Conservation (phyloP, 2,888 invertebrate genomes). For the Tenthredo mesomela region DNA sequence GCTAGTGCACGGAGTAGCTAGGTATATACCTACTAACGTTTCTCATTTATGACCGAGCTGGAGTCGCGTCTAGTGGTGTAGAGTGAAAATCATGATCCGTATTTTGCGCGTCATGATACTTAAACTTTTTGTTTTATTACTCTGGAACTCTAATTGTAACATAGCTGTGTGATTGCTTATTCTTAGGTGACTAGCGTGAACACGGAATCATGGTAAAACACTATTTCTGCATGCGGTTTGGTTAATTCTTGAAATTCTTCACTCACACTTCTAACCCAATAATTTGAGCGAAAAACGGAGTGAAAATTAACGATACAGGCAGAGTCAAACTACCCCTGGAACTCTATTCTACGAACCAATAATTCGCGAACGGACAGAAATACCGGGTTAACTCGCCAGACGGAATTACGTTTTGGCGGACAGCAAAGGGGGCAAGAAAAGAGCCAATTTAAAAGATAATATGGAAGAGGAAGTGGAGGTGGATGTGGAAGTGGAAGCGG, state of each 20-base stretch:
- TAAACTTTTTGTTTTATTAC: not conserved
- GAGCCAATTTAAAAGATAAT: not conserved
- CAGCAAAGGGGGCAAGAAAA: not conserved
- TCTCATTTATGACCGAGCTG: slow-evolving; percentile 19
- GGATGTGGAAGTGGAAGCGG: not conserved
- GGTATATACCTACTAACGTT: not conserved
- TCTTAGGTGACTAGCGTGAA: not conserved
- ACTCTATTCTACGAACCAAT: not conserved
- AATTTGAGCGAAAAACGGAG: not conserved
- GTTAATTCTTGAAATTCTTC: not conserved
- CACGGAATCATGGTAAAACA: not conserved
- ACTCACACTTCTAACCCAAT: not conserved
- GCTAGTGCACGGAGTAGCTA: not conserved
- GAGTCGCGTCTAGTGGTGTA: not conserved
- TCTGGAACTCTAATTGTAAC: not conserved
- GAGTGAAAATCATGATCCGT: slow-evolving; percentile 1
- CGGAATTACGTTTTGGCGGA: not conserved
- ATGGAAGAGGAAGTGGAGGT: not conserved
- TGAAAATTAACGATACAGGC: not conserved
- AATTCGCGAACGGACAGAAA: not conserved
- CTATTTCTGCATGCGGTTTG: not conserved
- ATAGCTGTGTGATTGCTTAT: not conserved
- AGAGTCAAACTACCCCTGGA: not conserved
- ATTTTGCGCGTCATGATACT: not conserved
- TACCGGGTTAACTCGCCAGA: not conserved